A percentile compares a stretch with the other conserved stretches of the same genome.
phyloP scores from a whole-genome alignment of 2,113 vertebrate genomes.

The Mohoua ochrocephala region DNA sequence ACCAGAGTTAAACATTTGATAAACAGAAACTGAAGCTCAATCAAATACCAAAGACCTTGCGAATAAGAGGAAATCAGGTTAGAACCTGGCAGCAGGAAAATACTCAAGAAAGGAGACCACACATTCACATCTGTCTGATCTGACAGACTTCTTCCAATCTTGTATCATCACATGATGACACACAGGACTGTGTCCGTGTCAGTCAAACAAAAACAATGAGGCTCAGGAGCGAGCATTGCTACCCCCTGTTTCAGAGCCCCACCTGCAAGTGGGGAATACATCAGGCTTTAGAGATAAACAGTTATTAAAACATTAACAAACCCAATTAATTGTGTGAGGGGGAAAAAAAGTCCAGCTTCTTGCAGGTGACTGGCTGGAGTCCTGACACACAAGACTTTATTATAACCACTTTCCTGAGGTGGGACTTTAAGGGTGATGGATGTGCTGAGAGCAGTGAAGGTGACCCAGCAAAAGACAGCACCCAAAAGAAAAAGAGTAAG shows the following conservation, averaged over 20 bases:
- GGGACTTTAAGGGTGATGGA: not conserved
- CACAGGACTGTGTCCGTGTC: not conserved
- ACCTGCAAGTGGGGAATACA: not conserved
- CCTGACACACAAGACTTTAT: not conserved
- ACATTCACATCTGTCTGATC: not conserved
- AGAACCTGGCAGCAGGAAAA: not conserved
- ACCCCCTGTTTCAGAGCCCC: not conserved
- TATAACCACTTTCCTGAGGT: not conserved
- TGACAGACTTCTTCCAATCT: not conserved
- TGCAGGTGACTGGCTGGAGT: not conserved
- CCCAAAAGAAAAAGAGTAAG: not conserved
- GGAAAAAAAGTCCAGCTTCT: not conserved
- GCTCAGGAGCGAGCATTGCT: not conserved
- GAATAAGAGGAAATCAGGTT: not conserved
- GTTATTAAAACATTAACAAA: not conserved
- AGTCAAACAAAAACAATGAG: not conserved
- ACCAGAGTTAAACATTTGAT: not conserved
- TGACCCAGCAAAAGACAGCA: not conserved
- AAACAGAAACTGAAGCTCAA: not conserved
- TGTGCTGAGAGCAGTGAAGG: not conserved
- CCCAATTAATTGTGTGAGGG: not conserved
- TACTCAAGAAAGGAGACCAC: not conserved
- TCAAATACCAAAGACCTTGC: not conserved
- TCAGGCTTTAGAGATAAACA: not conserved
- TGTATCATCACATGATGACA: not conserved